Percentiles rank a stretch among this genome's conserved stretches.
Evolutionary conservation across 35 echinoderm and acorn worm species (phyloP).

Genomic region (Ptychodera flava): DNA sequence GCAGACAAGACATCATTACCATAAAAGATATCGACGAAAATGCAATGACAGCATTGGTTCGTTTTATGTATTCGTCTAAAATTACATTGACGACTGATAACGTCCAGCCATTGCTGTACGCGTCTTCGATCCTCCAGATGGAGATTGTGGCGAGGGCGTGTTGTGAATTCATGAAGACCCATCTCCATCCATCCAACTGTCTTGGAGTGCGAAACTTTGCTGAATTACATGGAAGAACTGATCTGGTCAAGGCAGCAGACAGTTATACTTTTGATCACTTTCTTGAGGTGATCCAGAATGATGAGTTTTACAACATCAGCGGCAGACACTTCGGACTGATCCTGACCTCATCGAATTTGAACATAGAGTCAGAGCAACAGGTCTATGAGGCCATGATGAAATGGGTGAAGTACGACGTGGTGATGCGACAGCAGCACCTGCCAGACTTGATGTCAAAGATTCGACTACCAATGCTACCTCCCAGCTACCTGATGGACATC

Average conservation of each 20-base stretch:
- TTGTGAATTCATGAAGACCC: slow-evolving; percentile 93
- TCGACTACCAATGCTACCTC: slow-evolving; percentile 77
- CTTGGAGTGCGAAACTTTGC: slow-evolving; percentile 89
- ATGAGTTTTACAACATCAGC: slow-evolving; percentile 69
- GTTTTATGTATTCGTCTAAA: slow-evolving; percentile 94
- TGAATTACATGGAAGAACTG: slow-evolving; percentile 75
- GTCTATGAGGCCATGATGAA: slow-evolving; percentile 74
- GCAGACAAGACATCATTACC: slow-evolving; percentile 48
- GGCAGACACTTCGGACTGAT: slow-evolving; percentile 43
- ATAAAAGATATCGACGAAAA: slow-evolving; percentile 87
- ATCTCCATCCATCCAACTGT: slow-evolving; percentile 87
- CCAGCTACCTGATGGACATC: slow-evolving; percentile 62
- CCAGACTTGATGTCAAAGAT: slow-evolving; percentile 86
- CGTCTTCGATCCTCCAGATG: slow-evolving; percentile 73
- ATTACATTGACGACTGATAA: slow-evolving; percentile 78
- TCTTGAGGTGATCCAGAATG: slow-evolving; percentile 46
- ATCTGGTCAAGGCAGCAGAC: slow-evolving; percentile 70
- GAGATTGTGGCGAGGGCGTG: slow-evolving; percentile 74
- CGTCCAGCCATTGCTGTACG: slow-evolving; percentile 81
- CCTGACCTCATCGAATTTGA: slow-evolving; percentile 62
- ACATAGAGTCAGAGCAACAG: slow-evolving; percentile 60
- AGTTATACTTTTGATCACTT: slow-evolving; percentile 72
- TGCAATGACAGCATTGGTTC: slow-evolving; percentile 55
- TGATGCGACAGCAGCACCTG: slow-evolving; percentile 44
- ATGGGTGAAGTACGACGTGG: slow-evolving; percentile 65